Evolutionary conservation across 2,113 vertebrate species (phyloP), one percentile per base, ranked within the genome.

Genomic region (Bagarius yarrelli): DNA sequence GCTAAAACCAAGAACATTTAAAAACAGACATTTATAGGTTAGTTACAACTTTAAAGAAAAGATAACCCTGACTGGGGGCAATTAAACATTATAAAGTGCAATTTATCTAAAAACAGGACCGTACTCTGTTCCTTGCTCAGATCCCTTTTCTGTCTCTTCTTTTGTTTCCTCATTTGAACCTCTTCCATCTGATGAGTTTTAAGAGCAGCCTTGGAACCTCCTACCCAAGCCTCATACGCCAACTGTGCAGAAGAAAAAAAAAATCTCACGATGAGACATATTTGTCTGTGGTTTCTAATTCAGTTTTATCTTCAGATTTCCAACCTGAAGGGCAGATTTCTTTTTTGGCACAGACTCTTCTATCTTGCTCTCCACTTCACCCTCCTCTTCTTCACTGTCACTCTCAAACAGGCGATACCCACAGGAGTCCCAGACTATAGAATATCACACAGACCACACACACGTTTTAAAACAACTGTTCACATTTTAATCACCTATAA

Each of bases 321-420:
- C 11, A 25, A 92, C 93, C 92, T 93, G 94, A 81, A 95, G 93
- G 44, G 93, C 94, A 70, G 90, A 90, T 84, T 91, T 91, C 83
- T 92, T 93, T 81, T 91, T 92, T 4, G 86, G 67, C 21, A 81
- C 67, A 44, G 73, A 34, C 30, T 92, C 87, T 73, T 85, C 86
- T 81, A 89, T 90, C 78, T 88, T 90, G 67, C 90, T n/a, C n/a
- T 57, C 80, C 5, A 47, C 80, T 6, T 87, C 82, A 0, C 92
- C 89, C 23, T 93, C 90, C 47, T 92, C 91, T 6, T 95, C 93
- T 59, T 94, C 91, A 0, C 81, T 87, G 81, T 93, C 90, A 6
- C 88, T 91, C 86, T 94, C 93, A 85, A 90, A 94, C 44, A 94
- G 87, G 81, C 90, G 86, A 44, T 89, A 91, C 71, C 70, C 88